Conservation (phyloP, 2,888 invertebrate genomes). For the Amphipyra berbera region DNA sequence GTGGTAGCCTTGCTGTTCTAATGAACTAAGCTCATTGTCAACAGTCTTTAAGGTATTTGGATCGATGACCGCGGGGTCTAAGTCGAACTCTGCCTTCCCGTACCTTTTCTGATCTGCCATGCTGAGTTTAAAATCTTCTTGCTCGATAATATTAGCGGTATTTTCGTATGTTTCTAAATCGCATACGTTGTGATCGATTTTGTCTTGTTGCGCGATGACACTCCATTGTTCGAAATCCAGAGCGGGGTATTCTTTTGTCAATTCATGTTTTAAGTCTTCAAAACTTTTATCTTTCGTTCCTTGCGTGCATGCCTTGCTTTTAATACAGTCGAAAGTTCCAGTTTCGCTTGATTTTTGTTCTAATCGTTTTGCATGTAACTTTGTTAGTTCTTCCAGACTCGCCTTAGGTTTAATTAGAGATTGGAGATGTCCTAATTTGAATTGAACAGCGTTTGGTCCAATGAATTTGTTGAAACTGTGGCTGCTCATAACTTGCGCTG, state of each 20-base stretch:
- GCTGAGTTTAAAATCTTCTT: constrained; percentile 25
- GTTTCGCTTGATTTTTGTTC: constrained; percentile 40
- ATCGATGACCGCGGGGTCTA: constrained; percentile 59
- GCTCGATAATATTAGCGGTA: constrained; percentile 2
- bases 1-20: constrained; percentile 61
- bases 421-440: constrained; percentile 80
- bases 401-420: constrained; percentile 75
- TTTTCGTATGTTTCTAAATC: constrained; percentile 26
- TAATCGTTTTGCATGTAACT: constrained; percentile 52
- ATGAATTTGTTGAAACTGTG: constrained; percentile 73
- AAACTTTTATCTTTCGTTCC: constrained; percentile 29
- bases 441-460: constrained; percentile 68
- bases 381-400: constrained; percentile 71
- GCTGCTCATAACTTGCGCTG: constrained; percentile 79
- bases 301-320: constrained; percentile 31
- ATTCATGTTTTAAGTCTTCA: constrained; percentile 30
- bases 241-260: constrained; percentile 28
- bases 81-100: constrained; percentile 45
- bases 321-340: constrained; percentile 38
- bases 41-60: constrained; percentile 54
- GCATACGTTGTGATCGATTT: constrained; percentile 5
- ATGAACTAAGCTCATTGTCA: constrained; percentile 39
- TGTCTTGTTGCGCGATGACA: constrained; percentile 15
- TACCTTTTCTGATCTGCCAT: constrained; percentile 31
- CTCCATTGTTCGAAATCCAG: constrained; percentile 50